Conservation (phyloP, 92 coral and sea anemone species). For the Epizoanthus rinbou region DNA sequence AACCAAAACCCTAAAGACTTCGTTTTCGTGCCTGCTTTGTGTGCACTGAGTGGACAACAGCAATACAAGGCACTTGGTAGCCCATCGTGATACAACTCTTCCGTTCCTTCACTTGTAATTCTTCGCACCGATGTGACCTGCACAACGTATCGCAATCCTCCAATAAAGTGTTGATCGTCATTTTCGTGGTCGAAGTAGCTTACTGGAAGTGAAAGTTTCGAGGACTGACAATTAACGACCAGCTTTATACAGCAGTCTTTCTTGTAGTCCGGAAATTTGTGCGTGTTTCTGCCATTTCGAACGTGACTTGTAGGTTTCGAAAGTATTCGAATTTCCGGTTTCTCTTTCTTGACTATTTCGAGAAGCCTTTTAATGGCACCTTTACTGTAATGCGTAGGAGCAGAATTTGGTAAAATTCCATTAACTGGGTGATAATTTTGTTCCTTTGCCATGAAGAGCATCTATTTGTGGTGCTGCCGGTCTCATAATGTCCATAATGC, state of each 20-base stretch:
- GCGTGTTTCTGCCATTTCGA: conserved; percentile 71
- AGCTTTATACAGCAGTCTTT: conserved; percentile 80
- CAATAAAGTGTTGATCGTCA: conserved; percentile 47
- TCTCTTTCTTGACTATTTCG: conserved; percentile 64
- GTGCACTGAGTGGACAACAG: conserved; percentile 71
- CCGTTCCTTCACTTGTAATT: conserved; percentile 50
- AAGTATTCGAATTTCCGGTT: conserved; percentile 61
- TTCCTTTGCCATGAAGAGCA: conserved; percentile 25
- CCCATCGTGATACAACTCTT: conserved; percentile 37
- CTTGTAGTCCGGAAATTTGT: conserved; percentile 90
- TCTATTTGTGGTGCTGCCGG: not conserved
- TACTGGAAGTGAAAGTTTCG: conserved; percentile 72
- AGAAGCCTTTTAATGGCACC: conserved; percentile 69
- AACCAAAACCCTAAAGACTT: conserved; percentile 92
- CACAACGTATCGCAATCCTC: conserved; percentile 74
- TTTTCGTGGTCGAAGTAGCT: conserved; percentile 68
- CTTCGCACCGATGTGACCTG: conserved; percentile 71
- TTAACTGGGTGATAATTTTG: not conserved
- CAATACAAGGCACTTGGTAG: conserved; percentile 58
- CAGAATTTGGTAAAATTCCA: conserved; percentile 15
- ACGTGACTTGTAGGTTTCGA: conserved; percentile 72
- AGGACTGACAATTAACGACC: conserved; percentile 54
- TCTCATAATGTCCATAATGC: not conserved
- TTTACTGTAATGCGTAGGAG: conserved; percentile 23
- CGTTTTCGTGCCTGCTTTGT: conserved; percentile 45